Percentiles rank a stretch among this genome's conserved stretches.
phyloP scores from a whole-genome alignment of 2,797 vertebrate species.

The Thripadectes ignobilis region DNA sequence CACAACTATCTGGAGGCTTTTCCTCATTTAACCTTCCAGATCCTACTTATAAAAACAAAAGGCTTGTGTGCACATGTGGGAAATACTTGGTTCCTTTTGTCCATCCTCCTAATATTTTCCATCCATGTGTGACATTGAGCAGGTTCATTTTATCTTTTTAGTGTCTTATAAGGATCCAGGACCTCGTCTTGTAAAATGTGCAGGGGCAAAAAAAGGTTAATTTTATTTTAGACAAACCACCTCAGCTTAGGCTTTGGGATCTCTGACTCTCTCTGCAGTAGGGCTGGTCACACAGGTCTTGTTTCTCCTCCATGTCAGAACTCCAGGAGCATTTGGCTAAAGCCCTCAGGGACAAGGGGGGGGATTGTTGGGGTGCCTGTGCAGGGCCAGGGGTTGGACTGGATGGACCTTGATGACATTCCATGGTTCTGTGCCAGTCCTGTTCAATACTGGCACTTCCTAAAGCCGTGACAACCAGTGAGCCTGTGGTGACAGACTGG shows the following conservation, averaged over 20 bases:
- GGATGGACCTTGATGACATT: neutral
- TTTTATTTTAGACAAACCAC: neutral
- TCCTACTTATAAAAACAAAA: neutral
- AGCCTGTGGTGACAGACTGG: neutral
- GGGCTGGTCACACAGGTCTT: too few species aligned
- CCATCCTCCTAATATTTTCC: slow-evolving; percentile 42
- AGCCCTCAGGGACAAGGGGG: neutral
- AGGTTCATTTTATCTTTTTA: neutral
- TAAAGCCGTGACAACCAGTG: neutral
- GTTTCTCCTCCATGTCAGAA: neutral
- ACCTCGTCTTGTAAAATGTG: neutral
- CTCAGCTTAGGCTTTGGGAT: neutral
- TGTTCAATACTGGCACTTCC: neutral
- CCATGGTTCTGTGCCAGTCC: neutral
- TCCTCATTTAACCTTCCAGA: slow-evolving; percentile 42
- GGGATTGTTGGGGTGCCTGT: too few species aligned
- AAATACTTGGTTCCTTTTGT: neutral
- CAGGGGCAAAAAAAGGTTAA: neutral
- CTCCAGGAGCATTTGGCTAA: neutral
- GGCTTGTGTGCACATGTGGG: neutral
- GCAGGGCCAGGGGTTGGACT: neutral
- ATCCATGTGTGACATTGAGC: neutral
- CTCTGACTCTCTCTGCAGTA: neutral
- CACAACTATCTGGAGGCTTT: slow-evolving; percentile 40
- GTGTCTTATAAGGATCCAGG: slow-evolving; percentile 33